Conservation (phyloP, 2,113 vertebrate genomes). For the Bos taurus region DNA sequence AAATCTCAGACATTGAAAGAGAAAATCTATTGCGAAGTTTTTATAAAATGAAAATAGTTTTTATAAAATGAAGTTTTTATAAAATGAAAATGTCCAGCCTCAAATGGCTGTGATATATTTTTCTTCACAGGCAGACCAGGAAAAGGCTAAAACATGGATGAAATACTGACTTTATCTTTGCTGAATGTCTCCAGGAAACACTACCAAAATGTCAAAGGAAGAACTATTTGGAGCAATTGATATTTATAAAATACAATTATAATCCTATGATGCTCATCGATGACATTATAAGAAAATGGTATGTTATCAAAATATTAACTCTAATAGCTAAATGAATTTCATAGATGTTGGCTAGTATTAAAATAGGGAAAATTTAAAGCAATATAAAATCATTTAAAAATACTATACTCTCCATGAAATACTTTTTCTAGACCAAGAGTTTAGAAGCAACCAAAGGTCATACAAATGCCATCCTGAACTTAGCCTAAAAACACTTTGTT, state of each 20-base stretch:
- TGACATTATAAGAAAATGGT: neutral
- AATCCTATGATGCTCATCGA: neutral
- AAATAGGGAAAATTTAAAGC: conserved; percentile 44
- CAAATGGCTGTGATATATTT: neutral
- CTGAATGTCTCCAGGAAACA: neutral
- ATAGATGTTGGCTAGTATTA: neutral
- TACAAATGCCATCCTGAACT: neutral
- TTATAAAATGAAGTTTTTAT: neutral
- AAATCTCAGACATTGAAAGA: neutral
- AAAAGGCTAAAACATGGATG: neutral
- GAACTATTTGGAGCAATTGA: neutral
- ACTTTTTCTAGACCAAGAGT: neutral
- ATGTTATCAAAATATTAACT: neutral
- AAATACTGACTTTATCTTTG: neutral
- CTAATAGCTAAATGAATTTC: neutral
- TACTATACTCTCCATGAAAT: neutral
- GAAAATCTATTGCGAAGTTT: neutral
- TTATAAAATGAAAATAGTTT: neutral
- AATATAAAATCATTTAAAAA: neutral
- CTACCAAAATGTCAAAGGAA: neutral
- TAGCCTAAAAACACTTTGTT: neutral
- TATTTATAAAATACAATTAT: neutral
- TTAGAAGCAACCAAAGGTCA: neutral
- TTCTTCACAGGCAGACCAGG: neutral
- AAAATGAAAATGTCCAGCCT: neutral